Evolutionary conservation across 2,113 vertebrate species (phyloP).

Genomic region (Oreochromis niloticus): DNA sequence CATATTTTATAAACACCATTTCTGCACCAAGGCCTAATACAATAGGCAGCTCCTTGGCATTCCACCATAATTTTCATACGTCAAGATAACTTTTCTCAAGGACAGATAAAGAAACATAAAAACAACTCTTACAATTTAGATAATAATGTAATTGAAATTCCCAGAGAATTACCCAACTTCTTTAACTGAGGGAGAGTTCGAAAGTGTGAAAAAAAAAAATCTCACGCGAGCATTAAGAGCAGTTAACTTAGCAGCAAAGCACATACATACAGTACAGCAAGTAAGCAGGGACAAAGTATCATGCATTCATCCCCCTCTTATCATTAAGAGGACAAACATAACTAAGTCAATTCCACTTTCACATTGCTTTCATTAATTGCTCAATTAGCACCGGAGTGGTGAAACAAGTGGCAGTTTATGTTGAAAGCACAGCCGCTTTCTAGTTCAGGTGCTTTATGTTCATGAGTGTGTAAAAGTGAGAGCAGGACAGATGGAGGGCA

Average conservation of each 20-base stretch:
- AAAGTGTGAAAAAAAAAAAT: fast-evolving
- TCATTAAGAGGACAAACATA: slow-evolving; percentile 49
- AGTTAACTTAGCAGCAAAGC: background rate
- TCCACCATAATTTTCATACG: background rate
- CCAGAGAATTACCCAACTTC: background rate
- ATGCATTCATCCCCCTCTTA: slow-evolving; percentile 1
- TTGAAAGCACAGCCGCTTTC: background rate
- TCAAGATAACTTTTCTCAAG: background rate
- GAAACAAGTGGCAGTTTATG: slow-evolving; percentile 42
- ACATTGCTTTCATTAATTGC: slow-evolving; percentile 9
- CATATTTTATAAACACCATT: background rate
- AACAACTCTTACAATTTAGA: background rate
- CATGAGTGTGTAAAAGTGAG: background rate
- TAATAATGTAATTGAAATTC: background rate
- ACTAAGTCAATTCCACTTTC: slow-evolving; percentile 31
- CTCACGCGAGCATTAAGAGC: background rate
- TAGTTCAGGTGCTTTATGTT: slow-evolving; percentile 2
- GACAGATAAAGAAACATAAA: background rate
- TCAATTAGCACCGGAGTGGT: slow-evolving; percentile 29
- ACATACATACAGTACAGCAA: background rate
- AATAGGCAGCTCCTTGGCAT: background rate
- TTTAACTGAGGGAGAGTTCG: background rate
- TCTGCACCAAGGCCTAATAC: background rate
- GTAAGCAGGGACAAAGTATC: slow-evolving; percentile 13
- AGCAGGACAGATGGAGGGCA: background rate